Evolutionary conservation across 30 jellyfish, hydroid and myxozoan species (phyloP).

Genomic region (Cassiopea xamachana): DNA sequence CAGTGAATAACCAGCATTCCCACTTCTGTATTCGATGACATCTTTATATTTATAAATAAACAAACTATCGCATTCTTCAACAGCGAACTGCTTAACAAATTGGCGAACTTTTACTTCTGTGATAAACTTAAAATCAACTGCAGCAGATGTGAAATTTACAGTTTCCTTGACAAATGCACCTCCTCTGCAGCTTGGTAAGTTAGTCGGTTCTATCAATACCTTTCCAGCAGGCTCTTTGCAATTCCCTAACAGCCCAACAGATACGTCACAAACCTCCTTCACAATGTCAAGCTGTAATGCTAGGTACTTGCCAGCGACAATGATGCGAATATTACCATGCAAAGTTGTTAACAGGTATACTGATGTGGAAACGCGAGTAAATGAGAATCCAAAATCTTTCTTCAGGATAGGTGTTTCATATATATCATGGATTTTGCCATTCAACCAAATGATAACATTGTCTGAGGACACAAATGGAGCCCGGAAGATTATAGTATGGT

Average conservation of each 20-base stretch:
- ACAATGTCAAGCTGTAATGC: constrained; percentile 31
- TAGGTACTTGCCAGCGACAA: constrained; percentile 24
- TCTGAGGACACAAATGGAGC: constrained; percentile 51
- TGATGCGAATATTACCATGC: constrained; percentile 25
- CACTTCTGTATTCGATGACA: constrained; percentile 29
- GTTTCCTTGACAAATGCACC: constrained; percentile 8
- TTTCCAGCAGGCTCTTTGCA: constrained; percentile 10
- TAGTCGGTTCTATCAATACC: constrained; percentile 12
- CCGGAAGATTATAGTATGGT: constrained; percentile 8
- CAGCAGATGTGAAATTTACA: neutral
- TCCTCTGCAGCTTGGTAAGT: constrained; percentile 22
- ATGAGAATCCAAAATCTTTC: constrained; percentile 16
- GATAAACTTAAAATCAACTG: neutral
- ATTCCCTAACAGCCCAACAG: constrained; percentile 51
- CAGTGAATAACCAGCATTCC: constrained; percentile 60
- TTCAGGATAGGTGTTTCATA: constrained; percentile 7
- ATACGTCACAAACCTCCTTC: constrained; percentile 21
- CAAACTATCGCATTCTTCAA: constrained; percentile 47
- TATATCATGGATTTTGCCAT: constrained; percentile 37
- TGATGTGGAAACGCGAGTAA: constrained; percentile 12
- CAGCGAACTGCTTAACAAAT: constrained; percentile 20
- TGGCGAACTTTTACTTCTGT: constrained; percentile 7
- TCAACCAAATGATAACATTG: constrained; percentile 44
- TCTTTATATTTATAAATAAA: constrained; percentile 46
- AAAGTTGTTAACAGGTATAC: neutral